These are phyloP conservation scores for Chaenogobius annularis DNA, from an alignment of 2,113 vertebrate species.

Conservation along the genomic window DNA sequence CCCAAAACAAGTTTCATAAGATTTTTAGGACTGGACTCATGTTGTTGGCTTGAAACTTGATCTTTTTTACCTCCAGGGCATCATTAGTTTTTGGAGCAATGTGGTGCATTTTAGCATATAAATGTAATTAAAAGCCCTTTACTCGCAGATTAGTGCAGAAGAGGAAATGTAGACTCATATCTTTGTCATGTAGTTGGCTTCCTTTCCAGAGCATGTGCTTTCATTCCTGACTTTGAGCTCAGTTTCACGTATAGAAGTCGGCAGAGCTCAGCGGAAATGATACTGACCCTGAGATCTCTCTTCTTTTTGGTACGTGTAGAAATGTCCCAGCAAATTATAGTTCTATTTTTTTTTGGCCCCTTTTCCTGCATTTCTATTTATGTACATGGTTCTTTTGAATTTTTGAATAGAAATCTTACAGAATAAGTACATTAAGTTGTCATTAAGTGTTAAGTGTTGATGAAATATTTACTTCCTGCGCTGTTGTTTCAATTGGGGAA, in stretches of 20 bases:
- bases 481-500: too few relatives aligned
- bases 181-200: background rate
- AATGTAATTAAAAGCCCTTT: background rate
- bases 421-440: background rate
- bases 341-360: background rate
- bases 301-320: background rate
- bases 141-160: background rate
- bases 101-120: background rate
- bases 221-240: constrained; percentile 6
- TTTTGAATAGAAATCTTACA: background rate
- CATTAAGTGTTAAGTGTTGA: background rate
- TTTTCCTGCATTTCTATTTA: background rate
- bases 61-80: background rate
- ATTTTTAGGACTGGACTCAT: background rate
- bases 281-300: constrained; percentile 39
- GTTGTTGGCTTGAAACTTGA: background rate
- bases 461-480: too few relatives aligned
- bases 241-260: constrained; percentile 30
- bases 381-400: background rate
- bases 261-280: constrained; percentile 40
- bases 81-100: background rate
- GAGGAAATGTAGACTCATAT: background rate
- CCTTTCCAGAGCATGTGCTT: constrained; percentile 18
- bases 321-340: background rate
- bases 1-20: too few relatives aligned